Evolutionary conservation across 2,888 invertebrate species (phyloP), one percentile per base, ranked within the genome.

Genomic region (Caprella mutica): DNA sequence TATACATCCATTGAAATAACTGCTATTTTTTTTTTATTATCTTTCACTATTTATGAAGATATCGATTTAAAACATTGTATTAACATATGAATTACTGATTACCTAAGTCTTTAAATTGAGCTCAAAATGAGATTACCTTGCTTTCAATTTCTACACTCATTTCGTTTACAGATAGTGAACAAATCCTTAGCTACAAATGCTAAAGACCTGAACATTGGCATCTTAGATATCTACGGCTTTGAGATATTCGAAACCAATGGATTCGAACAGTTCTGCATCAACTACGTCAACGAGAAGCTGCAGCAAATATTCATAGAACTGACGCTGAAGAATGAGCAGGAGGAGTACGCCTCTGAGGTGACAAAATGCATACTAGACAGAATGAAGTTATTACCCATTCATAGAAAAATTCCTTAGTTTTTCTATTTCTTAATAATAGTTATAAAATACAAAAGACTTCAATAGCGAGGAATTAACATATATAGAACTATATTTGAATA

Each of bases 281-380:
- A 83, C 69, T 83, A 80, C 68, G 82, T 83, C 21, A 83, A 83
- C 69, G 83, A 83, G 70, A 83, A 83, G 68, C 73, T 83, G 9
- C 82, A 83, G 68, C 82, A 83, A 70, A 82, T 83, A 56, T 83
- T 83, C 72, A 83, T 83, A 67, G 82, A 83, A 67, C 71, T 83
- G 39, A 83, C 82, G 0, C 71, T 83, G 42, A 82, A 82, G 70
- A 80, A 81, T 21, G 83, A 83, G 70, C 81, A 81, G 75, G 81
- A 81, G 68, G 71, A 72, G 55, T 51, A 53, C 33, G 24, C 52
- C 8, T 9, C 52, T 9, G 64, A 60, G 64, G 64, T 64, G 52
- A 50, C 43, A 14, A 67, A 82, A n/a, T n/a, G n/a, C n/a, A n/a
- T n/a, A 17, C 21, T 19, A 12, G n/a, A n/a, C 35, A 12, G 35